Conservation (phyloP, 2,113 vertebrate genomes). For the Hydrolagus affinis region DNA sequence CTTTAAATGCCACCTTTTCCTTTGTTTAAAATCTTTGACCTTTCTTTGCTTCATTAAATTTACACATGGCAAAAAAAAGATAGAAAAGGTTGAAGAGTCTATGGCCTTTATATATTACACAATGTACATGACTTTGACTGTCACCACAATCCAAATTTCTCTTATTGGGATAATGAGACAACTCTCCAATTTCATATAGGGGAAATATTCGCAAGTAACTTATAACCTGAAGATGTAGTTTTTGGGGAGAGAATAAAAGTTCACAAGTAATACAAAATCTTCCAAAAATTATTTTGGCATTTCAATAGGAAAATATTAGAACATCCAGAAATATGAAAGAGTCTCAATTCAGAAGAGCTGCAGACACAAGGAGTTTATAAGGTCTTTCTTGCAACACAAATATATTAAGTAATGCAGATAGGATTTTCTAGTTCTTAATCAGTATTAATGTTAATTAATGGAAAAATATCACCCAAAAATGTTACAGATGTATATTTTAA, state of each 20-base stretch:
- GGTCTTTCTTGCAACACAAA: not conserved
- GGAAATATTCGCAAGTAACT: not conserved
- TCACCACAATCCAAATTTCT: constrained; percentile 11
- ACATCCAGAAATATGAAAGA: no score
- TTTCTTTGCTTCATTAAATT: constrained; percentile 66
- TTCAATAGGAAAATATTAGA: no score
- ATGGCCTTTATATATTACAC: constrained; percentile 31
- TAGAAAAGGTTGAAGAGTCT: constrained; percentile 35
- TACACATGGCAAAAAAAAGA: constrained; percentile 71
- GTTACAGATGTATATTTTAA: not conserved
- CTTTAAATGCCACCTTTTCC: constrained; percentile 43
- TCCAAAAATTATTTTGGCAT: not conserved
- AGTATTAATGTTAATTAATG: no score
- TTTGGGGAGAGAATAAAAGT: not conserved
- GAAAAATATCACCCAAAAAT: not conserved
- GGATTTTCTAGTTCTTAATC: not conserved
- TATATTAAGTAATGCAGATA: not conserved
- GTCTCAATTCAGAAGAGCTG: not conserved
- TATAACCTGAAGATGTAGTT: not conserved
- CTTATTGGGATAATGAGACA: constrained; percentile 25
- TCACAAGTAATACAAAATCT: not conserved
- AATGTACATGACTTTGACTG: constrained; percentile 23
- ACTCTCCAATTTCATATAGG: not conserved
- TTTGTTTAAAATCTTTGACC: constrained; percentile 63
- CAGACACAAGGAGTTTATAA: not conserved